Base-by-base conservation (phyloP, 1,140 invertebrate species). In the Drosophila pseudoananassae region DNA sequence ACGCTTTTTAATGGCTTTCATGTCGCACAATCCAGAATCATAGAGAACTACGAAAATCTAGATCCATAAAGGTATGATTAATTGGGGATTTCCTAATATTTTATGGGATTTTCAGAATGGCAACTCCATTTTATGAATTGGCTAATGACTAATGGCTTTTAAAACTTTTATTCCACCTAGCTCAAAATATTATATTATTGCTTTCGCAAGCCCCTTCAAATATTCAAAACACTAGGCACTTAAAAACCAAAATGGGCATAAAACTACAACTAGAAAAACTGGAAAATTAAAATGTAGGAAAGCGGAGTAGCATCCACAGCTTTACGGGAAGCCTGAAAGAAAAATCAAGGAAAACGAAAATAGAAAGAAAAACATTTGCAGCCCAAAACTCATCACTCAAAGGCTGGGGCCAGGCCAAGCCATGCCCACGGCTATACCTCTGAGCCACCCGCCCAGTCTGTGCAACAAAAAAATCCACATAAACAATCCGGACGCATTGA, bases 341-440 rank as follows among this genome's bases (percentile, higher is more conserved):
- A 56, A 63, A 64, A 43, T 17, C 36, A 58, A 38, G 29, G 31
- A 38, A 59, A 68, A 50, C 47, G 10, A 33, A 47, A n/a, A 71
- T 29, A 50, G 20, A 14, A 45, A 51, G 45, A 58, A 63, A 68
- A 74, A 77, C 55, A 74, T 74, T 81, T 65, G 53, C 63, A 47
- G 50, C 36, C 51, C 73, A 69, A 87, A 43, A 66, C 81, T 85
- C 81, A 85, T 87, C 81, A 85, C 73, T 85, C 81, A 87, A 81
- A 74, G 59, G 58, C 69, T 63, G 69, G 38, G 17, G 4, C 33
- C 33, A 4, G 33, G 10, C 33, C 33, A 36, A 36, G 33, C 14
- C 60, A 40, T 20, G 45, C 50, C 66, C 15, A 65, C 15, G 40
- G 33, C 40, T 43, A 45, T 63, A 12, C 25, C 40, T 47, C 50